phyloP scores from a whole-genome alignment of 2,888 invertebrate genomes.

The Drosophila birchii region DNA sequence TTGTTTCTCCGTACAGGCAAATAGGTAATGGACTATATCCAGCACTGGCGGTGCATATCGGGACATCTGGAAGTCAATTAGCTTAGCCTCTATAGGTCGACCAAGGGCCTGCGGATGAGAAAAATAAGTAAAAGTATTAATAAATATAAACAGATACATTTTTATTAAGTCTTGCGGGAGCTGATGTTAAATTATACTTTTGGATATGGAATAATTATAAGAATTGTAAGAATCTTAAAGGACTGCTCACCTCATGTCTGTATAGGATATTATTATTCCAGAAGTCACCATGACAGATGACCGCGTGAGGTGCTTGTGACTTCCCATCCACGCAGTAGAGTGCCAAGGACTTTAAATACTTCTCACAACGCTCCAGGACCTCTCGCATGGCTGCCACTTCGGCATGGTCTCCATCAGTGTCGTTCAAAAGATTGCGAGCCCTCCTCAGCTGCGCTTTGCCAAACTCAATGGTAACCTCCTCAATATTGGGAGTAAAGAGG shows the following conservation, averaged over 20 bases:
- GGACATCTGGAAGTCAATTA: slow-evolving; percentile 82
- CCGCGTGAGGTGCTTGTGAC: slow-evolving; percentile 70
- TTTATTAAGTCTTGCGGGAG: background rate
- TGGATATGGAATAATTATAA: background rate
- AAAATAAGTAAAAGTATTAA: background rate
- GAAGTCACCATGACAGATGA: slow-evolving; percentile 83
- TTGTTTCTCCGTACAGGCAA: slow-evolving; percentile 77
- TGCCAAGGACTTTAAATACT: slow-evolving; percentile 64
- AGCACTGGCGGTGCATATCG: slow-evolving; percentile 81
- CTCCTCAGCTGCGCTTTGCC: slow-evolving; percentile 72
- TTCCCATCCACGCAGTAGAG: slow-evolving; percentile 68
- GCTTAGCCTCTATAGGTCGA: slow-evolving; percentile 68
- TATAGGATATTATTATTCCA: slow-evolving; percentile 83
- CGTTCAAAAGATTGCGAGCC: slow-evolving; percentile 63
- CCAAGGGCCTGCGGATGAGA: slow-evolving; percentile 7
- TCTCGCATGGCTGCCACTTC: slow-evolving; percentile 47
- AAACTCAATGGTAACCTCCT: slow-evolving; percentile 73
- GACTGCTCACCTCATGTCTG: slow-evolving; percentile 73
- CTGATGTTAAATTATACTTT: background rate
- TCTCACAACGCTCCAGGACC: slow-evolving; percentile 61
- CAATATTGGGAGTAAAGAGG: slow-evolving; percentile 68
- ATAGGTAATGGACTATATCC: slow-evolving; percentile 80
- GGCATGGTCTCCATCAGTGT: slow-evolving; percentile 43
- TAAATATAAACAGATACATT: background rate
- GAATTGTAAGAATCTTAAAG: background rate